These are phyloP conservation scores for Gymnorhina tibicen DNA, from an alignment of 2,113 vertebrate species.

Conservation along the genomic window DNA sequence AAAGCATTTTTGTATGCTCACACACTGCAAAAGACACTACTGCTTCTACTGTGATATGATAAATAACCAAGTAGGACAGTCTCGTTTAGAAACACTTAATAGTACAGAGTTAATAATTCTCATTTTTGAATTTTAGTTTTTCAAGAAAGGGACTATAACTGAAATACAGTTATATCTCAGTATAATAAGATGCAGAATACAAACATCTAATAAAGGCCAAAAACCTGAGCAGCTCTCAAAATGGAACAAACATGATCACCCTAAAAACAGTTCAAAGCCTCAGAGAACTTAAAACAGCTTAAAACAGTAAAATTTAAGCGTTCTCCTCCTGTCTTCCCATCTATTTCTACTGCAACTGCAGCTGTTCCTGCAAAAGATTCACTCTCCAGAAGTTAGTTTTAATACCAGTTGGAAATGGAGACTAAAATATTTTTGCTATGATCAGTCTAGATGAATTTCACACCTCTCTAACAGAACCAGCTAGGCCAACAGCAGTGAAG, in stretches of 20 bases:
- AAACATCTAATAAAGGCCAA: not conserved
- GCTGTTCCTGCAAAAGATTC: not conserved
- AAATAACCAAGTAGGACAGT: not conserved
- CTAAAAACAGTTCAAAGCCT: not conserved
- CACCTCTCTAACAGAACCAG: not conserved
- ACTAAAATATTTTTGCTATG: constrained; percentile 23
- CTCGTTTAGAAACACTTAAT: not conserved
- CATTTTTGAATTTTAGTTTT: not conserved
- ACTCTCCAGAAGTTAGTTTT: not conserved
- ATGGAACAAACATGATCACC: not conserved
- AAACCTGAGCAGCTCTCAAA: not conserved
- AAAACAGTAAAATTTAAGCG: not conserved
- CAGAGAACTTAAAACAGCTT: not conserved
- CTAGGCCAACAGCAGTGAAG: not conserved
- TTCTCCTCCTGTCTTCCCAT: not conserved
- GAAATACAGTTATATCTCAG: not conserved
- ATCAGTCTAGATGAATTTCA: constrained; percentile 46
- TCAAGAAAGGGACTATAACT: not conserved
- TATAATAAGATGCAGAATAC: not conserved
- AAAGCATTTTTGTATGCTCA: not conserved
- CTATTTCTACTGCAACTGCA: not conserved
- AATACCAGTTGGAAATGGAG: constrained; percentile 23
- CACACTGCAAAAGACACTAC: not conserved
- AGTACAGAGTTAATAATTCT: not conserved
- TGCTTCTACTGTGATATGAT: not conserved